Base-by-base conservation (phyloP, 2,113 vertebrate species). In the Gracilinanus agilis region DNA sequence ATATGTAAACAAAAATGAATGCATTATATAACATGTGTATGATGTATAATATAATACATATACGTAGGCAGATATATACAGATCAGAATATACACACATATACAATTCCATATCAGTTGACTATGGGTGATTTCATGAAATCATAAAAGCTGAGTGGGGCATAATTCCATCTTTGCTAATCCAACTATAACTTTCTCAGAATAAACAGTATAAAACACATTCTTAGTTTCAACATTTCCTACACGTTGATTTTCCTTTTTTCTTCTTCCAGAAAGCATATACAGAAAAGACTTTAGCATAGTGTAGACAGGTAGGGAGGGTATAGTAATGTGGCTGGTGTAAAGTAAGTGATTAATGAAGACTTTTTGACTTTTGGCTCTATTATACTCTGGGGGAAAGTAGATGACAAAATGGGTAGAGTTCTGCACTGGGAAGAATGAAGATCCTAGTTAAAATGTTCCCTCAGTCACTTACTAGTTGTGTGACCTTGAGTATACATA, bases 141-240 rank as follows among this genome's bases (percentile, higher is more conserved):
- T 29, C 40, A 3, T 49, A n/a, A 49, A 25, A 94, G 29, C 11
- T 61, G 24, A 12, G 58, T 67, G 61, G 56, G 61, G 13, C 61
- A 67, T 34, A 11, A 67, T 67, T 67, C 13, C 27, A 12, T 67
- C 49, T 94, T 90, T 44, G 24, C 27, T 88, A 55, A 91, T 27
- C 19, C 54, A 54, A 29, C 11, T 10, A 3, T 91, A 75, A 34
- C 29, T 93, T 29, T 90, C 67, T 90, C 54, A 54, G 3, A 44
- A 24, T 90, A 90, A 67, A 9, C 44, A 89, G 53, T n/a, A 23
- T 24, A 75, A 34, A 67, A 34, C 29, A 94, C 34, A 24, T n/a
- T 91, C 29, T 91, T n/a, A 53, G 55, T 91, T 94, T 75, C 25
- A 89, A 54, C 44, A 56, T 91, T 91, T 40, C 44, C 11, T 16